Evolutionary conservation across 2,888 invertebrate species (phyloP), one percentile per base, ranked within the genome.

Genomic region (Plusia festucae): DNA sequence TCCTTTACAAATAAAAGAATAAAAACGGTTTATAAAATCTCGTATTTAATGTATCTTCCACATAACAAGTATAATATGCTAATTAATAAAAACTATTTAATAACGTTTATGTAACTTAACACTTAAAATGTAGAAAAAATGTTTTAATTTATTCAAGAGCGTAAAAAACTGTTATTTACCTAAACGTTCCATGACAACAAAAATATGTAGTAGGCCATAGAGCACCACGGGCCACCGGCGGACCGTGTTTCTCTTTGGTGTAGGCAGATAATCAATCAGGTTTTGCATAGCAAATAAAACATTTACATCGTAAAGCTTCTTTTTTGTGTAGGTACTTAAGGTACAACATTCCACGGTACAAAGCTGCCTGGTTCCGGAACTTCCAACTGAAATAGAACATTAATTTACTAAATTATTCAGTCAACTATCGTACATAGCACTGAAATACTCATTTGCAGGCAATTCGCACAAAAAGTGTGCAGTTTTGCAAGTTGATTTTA

Each of bases 281-380:
- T 40, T 16, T 44, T 61, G 65, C n/a, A 64, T 46, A 65, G 64
- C 34, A 49, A 49, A 49, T 8, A 20, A 49, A 5, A 13, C 8
- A 20, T 49, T 8, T 49, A 49, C 13, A 9, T 20, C 20, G 3
- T 49, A 49, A 1, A n/a, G n/a, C 0, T 15, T n/a, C 2, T 15
- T 40, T 40, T 6, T 49, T 18, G 9, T 20, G 9, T n/a, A n/a
- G n/a, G n/a, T 9, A 20, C 60, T 88, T 93, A 96, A 32, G 96
- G 96, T 61, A 95, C 94, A 55, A 97, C 91, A 87, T 97, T 97
- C 97, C 97, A 97, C 4, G 97, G 97, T 24, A 93, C 95, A 81
- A 94, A 97, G 46, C 88, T 95, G 61, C 90, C 95, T 34, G 95
- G 91, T 67, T 95, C 91, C 4, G 96, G 95, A 76, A 91, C 87